A percentile compares a stretch with the other conserved stretches of the same genome.
Conservation (phyloP, 1,140 invertebrate species). For the Babylonia areolata region DNA sequence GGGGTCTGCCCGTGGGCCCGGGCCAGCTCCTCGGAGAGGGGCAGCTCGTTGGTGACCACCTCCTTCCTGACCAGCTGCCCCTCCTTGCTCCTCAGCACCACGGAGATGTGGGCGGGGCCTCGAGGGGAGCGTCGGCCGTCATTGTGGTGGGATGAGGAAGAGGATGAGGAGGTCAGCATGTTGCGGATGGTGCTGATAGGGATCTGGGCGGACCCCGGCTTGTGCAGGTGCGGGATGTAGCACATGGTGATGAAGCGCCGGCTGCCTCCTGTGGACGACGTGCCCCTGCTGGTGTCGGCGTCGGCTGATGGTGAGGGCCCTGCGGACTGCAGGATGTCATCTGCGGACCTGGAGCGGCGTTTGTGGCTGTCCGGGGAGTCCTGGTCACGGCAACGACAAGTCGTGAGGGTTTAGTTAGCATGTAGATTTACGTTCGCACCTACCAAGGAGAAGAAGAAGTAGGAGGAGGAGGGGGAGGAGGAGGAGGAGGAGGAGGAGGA, state of each 20-base stretch:
- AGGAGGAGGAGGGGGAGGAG: too few relatives aligned
- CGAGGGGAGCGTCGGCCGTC: neutral
- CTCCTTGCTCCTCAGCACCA: conserved; percentile 14
- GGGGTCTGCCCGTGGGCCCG: neutral
- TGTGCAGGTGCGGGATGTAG: conserved; percentile 35
- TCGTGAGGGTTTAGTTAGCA: neutral
- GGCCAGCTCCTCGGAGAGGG: conserved; percentile 42
- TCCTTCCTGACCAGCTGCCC: neutral
- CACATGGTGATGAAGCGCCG: conserved; percentile 35
- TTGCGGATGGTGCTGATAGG: neutral
- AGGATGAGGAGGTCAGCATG: neutral
- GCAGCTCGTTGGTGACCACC: neutral
- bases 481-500: too few relatives aligned
- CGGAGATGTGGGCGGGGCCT: conserved; percentile 18
- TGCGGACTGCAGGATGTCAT: neutral
- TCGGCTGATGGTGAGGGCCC: too few relatives aligned
- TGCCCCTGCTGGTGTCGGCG: neutral
- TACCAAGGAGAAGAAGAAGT: too few relatives aligned
- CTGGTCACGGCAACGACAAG: neutral
- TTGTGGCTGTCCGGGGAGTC: neutral
- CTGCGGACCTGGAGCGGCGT: neutral
- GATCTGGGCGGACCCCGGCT: neutral
- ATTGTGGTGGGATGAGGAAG: too few relatives aligned
- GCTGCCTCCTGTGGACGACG: neutral
- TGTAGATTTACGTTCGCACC: too few relatives aligned